Evolutionary conservation across 2,888 invertebrate species (phyloP).

Genomic region (Lasioglossum calceatum): DNA sequence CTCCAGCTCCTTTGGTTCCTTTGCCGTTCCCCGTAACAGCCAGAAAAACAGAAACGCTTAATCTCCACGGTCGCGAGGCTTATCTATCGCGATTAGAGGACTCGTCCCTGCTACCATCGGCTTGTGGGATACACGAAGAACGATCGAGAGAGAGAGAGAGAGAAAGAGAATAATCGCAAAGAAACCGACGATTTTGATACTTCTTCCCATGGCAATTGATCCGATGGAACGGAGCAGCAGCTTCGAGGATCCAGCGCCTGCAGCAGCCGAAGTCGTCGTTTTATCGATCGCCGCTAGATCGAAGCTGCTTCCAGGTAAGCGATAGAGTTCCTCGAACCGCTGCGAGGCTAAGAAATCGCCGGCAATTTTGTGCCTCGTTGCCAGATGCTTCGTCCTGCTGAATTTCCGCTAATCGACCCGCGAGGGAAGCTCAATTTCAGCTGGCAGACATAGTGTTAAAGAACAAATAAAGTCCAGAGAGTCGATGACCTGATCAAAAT

Average conservation of each 20-base stretch:
- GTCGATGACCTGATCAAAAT: not conserved
- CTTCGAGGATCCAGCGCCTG: not conserved
- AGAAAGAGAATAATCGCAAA: constrained; percentile 1
- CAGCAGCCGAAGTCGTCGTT: not conserved
- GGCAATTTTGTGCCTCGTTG: constrained; percentile 9
- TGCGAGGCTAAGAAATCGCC: constrained; percentile 3
- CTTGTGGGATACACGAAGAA: not conserved
- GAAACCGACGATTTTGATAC: not conserved
- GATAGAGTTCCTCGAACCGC: constrained; percentile 24
- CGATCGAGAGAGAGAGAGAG: not conserved
- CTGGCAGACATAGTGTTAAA: not conserved
- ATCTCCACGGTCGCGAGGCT: constrained; percentile 31
- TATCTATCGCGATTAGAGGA: constrained; percentile 6
- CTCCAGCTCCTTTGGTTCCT: constrained; percentile 79
- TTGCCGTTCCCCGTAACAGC: constrained; percentile 68
- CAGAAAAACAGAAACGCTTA: constrained; percentile 70
- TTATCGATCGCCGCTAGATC: constrained; percentile 10
- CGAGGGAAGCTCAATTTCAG: not conserved
- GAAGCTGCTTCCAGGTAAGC: constrained; percentile 13
- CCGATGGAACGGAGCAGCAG: not conserved
- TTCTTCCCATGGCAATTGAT: constrained; percentile 24
- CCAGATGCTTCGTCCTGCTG: not conserved
- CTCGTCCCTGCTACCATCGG: not conserved
- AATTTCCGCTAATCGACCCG: not conserved
- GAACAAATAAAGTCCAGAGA: not conserved